These are phyloP conservation scores for Clarias fuscus DNA, from an alignment of 2,797 vertebrate species.

Conservation along the genomic window DNA sequence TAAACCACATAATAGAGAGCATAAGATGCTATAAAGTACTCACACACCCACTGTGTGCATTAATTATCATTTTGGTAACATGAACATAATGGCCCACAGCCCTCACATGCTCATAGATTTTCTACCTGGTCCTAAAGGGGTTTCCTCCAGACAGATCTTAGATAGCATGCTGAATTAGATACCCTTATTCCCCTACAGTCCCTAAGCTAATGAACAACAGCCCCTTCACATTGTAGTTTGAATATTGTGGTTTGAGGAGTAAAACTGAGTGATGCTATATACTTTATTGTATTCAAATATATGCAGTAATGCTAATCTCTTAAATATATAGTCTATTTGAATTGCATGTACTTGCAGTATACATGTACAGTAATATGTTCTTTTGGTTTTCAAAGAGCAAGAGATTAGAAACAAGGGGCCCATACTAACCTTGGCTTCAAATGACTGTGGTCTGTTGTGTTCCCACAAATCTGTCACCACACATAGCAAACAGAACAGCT, in stretches of 20 bases:
- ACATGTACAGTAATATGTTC: background rate
- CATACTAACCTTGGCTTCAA: background rate
- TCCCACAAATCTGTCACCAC: constrained; percentile 1
- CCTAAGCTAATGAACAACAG: background rate
- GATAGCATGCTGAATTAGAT: constrained; percentile 6
- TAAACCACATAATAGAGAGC: background rate
- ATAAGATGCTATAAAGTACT: background rate
- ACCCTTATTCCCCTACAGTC: background rate
- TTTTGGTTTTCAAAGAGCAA: background rate
- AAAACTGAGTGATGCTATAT: background rate
- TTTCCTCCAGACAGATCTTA: background rate
- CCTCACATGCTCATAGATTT: background rate
- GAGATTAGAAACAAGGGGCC: background rate
- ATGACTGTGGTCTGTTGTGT: background rate
- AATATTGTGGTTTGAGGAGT: background rate
- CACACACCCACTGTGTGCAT: background rate
- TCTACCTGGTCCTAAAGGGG: background rate
- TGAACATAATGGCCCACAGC: background rate
- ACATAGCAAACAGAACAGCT: background rate
- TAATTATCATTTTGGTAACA: background rate
- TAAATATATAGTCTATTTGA: no score
- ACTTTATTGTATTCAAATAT: background rate
- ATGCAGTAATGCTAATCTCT: background rate
- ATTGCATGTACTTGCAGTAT: background rate
- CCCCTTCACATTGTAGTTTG: background rate